phyloP scores from a whole-genome alignment of 2,888 invertebrate genomes.

The Pristionchus exspectatus region DNA sequence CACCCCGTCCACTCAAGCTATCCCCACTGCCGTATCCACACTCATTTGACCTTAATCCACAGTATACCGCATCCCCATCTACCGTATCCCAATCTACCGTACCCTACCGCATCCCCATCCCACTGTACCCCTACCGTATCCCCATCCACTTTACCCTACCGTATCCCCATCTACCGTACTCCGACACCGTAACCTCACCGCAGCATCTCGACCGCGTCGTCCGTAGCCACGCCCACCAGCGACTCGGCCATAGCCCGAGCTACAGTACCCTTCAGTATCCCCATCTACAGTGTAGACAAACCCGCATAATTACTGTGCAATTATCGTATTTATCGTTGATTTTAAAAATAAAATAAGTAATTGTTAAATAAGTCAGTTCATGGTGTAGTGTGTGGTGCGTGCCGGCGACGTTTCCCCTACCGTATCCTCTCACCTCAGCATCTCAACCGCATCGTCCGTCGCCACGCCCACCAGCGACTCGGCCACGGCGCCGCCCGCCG shows the following conservation, averaged over 20 bases:
- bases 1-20: no score
- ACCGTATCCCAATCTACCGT: background rate
- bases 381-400: no score
- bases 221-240: background rate
- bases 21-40: no score
- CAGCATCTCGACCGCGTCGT: slow-evolving; percentile 9
- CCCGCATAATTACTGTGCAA: no score
- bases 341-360: no score
- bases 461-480: slow-evolving; percentile 2
- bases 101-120: background rate
- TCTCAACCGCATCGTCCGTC: background rate
- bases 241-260: slow-evolving; percentile 37
- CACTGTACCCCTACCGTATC: background rate
- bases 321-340: no score
- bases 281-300: no score
- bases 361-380: no score
- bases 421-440: slow-evolving; percentile 34
- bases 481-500: background rate
- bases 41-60: no score
- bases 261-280: no score
- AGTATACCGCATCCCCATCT: background rate
- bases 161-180: background rate
- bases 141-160: no score
- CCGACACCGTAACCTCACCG: slow-evolving; percentile 5
- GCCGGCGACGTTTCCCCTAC: no score